Evolutionary conservation across 2,113 vertebrate genomes (phyloP).

Genomic region (Sander vitreus): DNA sequence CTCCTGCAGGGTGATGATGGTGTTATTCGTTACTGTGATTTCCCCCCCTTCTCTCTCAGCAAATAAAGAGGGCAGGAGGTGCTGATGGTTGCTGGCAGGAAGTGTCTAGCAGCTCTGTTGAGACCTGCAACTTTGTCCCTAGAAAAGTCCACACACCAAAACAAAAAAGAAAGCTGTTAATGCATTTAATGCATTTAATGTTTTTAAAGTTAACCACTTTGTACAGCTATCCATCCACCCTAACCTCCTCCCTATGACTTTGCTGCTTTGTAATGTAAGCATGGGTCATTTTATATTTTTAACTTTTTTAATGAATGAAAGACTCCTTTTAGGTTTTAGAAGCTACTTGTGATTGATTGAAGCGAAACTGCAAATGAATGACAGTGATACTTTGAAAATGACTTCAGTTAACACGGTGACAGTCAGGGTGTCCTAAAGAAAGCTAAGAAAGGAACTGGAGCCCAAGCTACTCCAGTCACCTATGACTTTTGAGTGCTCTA

Average conservation of each 20-base stretch:
- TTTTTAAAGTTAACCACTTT: neutral
- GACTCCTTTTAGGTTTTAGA: neutral
- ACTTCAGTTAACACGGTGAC: neutral
- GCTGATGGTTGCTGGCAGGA: conserved; percentile 27
- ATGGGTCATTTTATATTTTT: too few relatives aligned
- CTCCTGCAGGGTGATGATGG: conserved; percentile 48
- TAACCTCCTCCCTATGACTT: neutral
- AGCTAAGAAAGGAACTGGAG: too few relatives aligned
- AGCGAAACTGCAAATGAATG: neutral
- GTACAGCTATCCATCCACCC: neutral
- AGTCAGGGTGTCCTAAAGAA: neutral
- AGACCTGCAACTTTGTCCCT: conserved; percentile 5
- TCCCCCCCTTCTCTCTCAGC: neutral
- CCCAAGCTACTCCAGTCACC: too few relatives aligned
- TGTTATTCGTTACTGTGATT: conserved; percentile 2
- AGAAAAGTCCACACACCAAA: neutral
- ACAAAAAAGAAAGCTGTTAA: neutral
- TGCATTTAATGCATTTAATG: neutral
- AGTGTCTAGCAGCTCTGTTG: neutral
- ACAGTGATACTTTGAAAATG: neutral
- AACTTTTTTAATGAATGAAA: too few relatives aligned
- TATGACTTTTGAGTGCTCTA: too few relatives aligned
- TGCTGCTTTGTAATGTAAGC: neutral
- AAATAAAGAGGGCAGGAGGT: conserved; percentile 30
- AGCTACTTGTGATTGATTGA: neutral